Evolutionary conservation across 1,140 invertebrate genomes (phyloP).

Genomic region (Maniola jurtina): DNA sequence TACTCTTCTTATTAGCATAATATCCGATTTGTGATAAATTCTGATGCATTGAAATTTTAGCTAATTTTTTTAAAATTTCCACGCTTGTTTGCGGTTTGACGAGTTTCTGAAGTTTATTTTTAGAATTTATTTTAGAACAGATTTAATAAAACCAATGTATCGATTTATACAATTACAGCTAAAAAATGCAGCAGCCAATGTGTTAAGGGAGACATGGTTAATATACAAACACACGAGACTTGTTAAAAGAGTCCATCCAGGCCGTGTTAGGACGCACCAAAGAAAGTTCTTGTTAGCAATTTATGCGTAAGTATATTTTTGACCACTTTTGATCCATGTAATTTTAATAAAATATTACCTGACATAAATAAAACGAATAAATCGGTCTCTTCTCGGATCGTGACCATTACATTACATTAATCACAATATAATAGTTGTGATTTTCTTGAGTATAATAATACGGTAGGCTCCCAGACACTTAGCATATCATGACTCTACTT

Average conservation of each 20-base stretch:
- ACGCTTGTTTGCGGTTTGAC: constrained; percentile 24
- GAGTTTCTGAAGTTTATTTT: constrained; percentile 3
- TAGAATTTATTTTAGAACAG: background rate
- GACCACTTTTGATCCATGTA: background rate
- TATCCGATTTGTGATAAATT: background rate
- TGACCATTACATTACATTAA: no score
- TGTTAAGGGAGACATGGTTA: constrained; percentile 99
- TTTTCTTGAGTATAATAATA: no score
- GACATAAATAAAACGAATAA: no score
- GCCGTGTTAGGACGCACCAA: constrained; percentile 97
- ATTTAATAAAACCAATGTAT: constrained; percentile 12
- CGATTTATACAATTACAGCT: constrained; percentile 83
- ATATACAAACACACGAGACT: constrained; percentile 99
- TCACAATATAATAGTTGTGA: no score
- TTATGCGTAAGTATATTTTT: constrained; percentile 91
- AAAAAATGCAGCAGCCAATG: constrained; percentile 99
- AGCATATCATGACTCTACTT: no score
- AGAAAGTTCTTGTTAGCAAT: constrained; percentile 99
- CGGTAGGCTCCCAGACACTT: no score
- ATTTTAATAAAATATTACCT: no score
- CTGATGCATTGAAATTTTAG: background rate
- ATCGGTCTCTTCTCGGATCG: no score
- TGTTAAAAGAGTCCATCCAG: constrained; percentile 97
- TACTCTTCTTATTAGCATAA: background rate
- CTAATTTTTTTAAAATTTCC: constrained; percentile 5